phyloP scores from a whole-genome alignment of 2,888 invertebrate species.

The Didymodactylos carnosus region DNA sequence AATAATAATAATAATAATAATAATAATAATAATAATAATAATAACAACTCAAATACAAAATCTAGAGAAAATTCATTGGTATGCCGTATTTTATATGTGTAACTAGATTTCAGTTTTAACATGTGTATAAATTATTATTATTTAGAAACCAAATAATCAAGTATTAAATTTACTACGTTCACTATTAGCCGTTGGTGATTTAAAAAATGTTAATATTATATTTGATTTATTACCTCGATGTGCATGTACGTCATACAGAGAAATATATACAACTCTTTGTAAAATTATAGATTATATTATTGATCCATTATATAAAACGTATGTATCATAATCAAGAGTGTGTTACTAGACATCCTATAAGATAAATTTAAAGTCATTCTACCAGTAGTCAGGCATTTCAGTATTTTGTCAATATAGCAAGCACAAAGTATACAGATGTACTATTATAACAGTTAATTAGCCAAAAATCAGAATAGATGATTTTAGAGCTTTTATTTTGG shows the following conservation, averaged over 20 bases:
- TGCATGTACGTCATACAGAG: constrained; percentile 34
- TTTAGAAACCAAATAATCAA: constrained; percentile 47
- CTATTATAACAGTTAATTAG: no score
- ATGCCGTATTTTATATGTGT: no score
- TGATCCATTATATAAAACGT: neutral
- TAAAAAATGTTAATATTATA: constrained; percentile 62
- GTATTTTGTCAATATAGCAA: no score
- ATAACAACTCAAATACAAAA: neutral
- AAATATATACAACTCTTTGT: neutral
- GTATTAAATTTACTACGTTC: constrained; percentile 80
- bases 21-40: no score
- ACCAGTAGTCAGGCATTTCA: no score
- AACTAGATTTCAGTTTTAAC: neutral
- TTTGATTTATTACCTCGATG: constrained; percentile 54
- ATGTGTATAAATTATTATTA: neutral
- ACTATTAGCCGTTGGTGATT: constrained; percentile 64
- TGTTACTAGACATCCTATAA: no score
- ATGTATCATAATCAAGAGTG: no score
- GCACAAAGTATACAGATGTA: no score
- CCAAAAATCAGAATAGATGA: neutral
- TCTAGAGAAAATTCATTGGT: neutral
- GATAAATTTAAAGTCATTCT: no score
- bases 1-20: no score
- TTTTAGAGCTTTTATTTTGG: neutral
- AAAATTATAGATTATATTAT: neutral